A percentile compares a stretch with the other conserved stretches of the same genome.
Evolutionary conservation across 2,888 invertebrate genomes (phyloP).

Genomic region (Melieria crassipennis): DNA sequence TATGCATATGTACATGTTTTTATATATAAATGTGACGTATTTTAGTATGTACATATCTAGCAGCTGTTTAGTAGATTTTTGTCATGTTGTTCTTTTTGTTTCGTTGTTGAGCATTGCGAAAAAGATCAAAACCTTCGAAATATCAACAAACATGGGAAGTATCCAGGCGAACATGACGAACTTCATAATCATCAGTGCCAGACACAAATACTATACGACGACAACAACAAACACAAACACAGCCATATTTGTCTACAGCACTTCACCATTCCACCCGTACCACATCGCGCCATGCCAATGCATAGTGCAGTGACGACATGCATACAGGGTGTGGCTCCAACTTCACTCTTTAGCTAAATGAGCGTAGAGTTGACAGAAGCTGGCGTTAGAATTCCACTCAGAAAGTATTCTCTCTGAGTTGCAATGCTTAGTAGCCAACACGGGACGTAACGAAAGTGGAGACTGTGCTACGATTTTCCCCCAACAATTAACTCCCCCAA

Average conservation of each 20-base stretch:
- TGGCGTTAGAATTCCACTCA: too few relatives aligned
- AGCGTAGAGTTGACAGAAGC: too few relatives aligned
- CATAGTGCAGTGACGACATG: slow-evolving; percentile 17
- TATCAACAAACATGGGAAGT: slow-evolving; percentile 12
- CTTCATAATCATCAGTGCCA: slow-evolving; percentile 27
- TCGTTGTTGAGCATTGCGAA: not conserved
- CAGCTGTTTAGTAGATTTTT: too few relatives aligned
- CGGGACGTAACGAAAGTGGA: too few relatives aligned
- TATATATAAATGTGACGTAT: not conserved
- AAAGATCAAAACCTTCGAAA: not conserved
- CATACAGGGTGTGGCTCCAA: slow-evolving; percentile 19
- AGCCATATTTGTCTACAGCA: slow-evolving; percentile 2
- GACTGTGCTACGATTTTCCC: too few relatives aligned
- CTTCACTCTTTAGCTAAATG: slow-evolving; percentile 11
- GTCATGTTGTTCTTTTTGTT: not conserved
- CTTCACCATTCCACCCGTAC: slow-evolving; percentile 4
- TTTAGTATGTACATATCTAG: not conserved
- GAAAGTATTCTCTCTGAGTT: too few relatives aligned
- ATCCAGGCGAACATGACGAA: slow-evolving; percentile 1
- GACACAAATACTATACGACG: slow-evolving; percentile 14
- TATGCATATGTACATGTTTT: not conserved
- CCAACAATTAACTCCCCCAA: too few relatives aligned
- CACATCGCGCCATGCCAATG: slow-evolving; percentile 21
- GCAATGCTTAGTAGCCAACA: too few relatives aligned
- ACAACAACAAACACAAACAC: not conserved